Conservation (phyloP, 2,113 vertebrate genomes). For the Prietella phreatophila region DNA sequence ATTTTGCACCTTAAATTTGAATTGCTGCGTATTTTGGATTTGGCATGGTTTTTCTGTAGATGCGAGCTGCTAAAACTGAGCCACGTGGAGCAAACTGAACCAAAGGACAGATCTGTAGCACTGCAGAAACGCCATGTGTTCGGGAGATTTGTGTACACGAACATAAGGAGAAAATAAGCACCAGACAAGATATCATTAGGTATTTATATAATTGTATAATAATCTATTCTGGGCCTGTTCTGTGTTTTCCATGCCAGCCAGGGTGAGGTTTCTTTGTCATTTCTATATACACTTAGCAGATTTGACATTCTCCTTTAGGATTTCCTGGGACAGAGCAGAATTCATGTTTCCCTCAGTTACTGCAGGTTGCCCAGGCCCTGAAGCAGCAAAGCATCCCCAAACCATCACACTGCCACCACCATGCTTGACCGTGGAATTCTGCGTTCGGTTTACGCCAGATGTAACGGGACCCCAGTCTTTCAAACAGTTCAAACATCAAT, state of each 20-base stretch:
- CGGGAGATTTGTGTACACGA: background rate
- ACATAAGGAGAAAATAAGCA: background rate
- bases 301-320: too few relatives aligned
- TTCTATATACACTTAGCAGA: background rate
- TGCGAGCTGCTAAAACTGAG: background rate
- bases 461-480: too few relatives aligned
- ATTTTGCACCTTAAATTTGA: background rate
- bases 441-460: too few relatives aligned
- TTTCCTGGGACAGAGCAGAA: too few relatives aligned
- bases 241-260: background rate
- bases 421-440: too few relatives aligned
- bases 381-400: too few relatives aligned
- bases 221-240: background rate
- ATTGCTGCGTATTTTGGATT: background rate
- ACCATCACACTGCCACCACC: too few relatives aligned
- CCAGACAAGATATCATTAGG: background rate
- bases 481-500: too few relatives aligned
- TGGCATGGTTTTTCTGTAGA: background rate
- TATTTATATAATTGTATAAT: background rate
- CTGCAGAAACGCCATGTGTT: background rate
- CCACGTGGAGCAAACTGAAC: background rate
- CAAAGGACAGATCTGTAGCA: background rate
- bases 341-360: too few relatives aligned
- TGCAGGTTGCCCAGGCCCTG: too few relatives aligned
- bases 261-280: background rate